These are phyloP conservation scores for Drosophila nigricruria DNA, from an alignment of 2,888 invertebrate species.

Conservation along the genomic window DNA sequence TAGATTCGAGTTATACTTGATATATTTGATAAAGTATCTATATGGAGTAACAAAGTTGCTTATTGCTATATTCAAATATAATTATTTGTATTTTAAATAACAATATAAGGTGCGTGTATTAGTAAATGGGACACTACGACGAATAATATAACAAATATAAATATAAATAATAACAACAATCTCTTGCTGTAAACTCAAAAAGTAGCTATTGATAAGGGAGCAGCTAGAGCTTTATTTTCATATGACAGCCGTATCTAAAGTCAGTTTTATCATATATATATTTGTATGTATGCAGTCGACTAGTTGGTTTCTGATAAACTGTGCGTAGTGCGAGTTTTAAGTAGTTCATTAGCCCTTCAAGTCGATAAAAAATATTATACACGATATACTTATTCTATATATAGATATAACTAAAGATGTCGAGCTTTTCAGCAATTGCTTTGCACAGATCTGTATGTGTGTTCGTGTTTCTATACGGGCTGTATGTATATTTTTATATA, in stretches of 20 bases:
- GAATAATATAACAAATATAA: neutral
- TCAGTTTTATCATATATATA: neutral
- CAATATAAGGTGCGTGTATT: no score
- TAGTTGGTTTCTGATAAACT: neutral
- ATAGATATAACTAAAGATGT: neutral
- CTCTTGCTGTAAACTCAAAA: neutral
- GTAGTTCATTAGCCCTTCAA: neutral
- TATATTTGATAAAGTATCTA: neutral
- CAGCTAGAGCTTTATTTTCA: neutral
- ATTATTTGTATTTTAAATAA: neutral
- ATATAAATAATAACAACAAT: neutral
- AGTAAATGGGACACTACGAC: no score
- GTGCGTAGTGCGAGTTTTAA: neutral
- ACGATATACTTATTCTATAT: neutral
- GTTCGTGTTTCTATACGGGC: neutral
- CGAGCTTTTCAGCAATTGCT: neutral
- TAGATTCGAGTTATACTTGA: neutral
- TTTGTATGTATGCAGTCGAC: neutral
- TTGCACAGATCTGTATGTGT: neutral
- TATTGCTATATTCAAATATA: neutral
- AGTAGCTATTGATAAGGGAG: neutral
- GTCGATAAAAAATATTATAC: neutral
- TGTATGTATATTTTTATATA: neutral
- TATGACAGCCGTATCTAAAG: neutral
- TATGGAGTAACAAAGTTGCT: neutral